Evolutionary conservation across 2,113 vertebrate species (phyloP), one percentile per base, ranked within the genome.

Genomic region (Panthera leo): DNA sequence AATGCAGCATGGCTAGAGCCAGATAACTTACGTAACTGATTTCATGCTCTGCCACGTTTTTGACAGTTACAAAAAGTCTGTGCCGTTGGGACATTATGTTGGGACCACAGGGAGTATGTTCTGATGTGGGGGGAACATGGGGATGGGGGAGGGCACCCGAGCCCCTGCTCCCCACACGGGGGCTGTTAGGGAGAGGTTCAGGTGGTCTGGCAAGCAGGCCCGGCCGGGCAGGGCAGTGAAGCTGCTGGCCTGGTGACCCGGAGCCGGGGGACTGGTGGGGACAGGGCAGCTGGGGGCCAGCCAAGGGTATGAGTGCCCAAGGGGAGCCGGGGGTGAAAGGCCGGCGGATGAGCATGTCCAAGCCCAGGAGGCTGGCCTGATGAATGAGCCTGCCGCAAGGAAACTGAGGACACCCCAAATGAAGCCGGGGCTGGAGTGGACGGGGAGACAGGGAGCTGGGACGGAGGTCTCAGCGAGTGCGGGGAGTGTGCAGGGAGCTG

Each of bases 11-110:
- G 80, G 87, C 78, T 97, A 65, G 18, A 75, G 84, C 95, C 94
- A 85, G 68, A 83, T 92, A 67, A 21, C 87, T 98, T 98, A 95
- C 16, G 39, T 96, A 97, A 97, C 65, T 9, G 80, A 80, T 88
- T 97, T 95, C 96, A 65, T 71, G 94, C 90, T 78, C 94, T 78
- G 95, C 91, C 94, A 92, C 65, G 0, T 92, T 90, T 92, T 76
- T 90, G 88, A 96, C 80, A 85, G 96, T 82, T 89, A 85, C 63
- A 92, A 21, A 93, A 94, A 42, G 84, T 95, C 87, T n/a, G 61
- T 68, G 73, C 87, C 63, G 2, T 67, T 55, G 95, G 87, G 96
- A 82, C 34, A 34, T 67, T 53, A 25, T 48, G 31, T 21, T 78
- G 93, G 89, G 84, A 92, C 82, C 31, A 34, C 15, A 51, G 76